Base-by-base conservation (phyloP, 2,797 vertebrate species). In the Gymnocypris eckloni region DNA sequence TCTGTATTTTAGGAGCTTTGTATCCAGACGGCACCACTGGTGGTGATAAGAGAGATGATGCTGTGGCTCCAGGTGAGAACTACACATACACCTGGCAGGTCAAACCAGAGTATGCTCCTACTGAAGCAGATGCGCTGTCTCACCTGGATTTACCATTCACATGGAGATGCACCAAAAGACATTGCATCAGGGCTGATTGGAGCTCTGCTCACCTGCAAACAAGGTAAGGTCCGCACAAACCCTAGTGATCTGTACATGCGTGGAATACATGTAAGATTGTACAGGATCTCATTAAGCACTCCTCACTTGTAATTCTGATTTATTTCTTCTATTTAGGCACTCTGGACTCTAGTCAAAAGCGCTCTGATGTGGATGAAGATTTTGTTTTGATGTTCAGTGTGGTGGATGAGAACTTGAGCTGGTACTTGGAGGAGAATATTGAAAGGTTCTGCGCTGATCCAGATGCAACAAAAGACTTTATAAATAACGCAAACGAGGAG, bases 111-210 rank as follows among this genome's bases (percentile, higher is more conserved):
- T 95, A 95, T 56, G 92, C 93, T 70, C 96, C 96, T 22, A 95
- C 92, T 11, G 87, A 89, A 87, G 93, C 92, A 76, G 96, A 90
- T 48, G 54, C 87, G 1, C 41, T 90, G 89, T 56, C 93, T 96
- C 87, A 96, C 95, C 3, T 96, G 96, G 96, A 93, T 95, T 72
- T 96, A 96, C 86, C 96, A 96, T 89, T 96, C 96, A 73, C 96
- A 96, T 39, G 79, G 94, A 79, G 93, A 96, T 89, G 94, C 96
- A 54, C 95, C 95, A 54, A 93, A 91, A 89, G 96, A 96, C 89
- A 95, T 96, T 87, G 94, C 95, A 10, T 90, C 95, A 88, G 96
- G 96, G 28, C 94, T 96, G 72, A 94, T 96, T 75, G 96, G 96
- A 61, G 94, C 94, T 0, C 91, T 96, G 28, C 93, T 96, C 52